Conservation (phyloP, 2,113 vertebrate genomes). For the Nothocercus julius region DNA sequence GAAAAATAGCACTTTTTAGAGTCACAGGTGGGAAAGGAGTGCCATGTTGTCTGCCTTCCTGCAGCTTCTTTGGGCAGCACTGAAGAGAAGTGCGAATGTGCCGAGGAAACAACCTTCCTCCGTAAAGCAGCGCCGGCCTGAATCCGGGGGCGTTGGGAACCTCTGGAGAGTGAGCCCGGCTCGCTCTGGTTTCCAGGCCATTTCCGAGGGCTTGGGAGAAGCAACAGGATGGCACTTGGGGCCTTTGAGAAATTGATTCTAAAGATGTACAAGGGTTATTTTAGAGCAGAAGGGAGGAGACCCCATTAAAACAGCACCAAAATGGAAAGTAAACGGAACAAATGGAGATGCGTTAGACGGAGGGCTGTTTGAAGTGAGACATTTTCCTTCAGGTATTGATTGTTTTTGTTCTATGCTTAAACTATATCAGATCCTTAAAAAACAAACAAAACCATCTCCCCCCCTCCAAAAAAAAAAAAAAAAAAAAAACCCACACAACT, state of each 20-base stretch:
- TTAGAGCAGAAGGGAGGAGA: conserved; percentile 50
- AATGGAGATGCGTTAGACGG: conserved; percentile 28
- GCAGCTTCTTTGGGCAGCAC: not conserved
- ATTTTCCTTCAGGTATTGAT: conserved; percentile 63
- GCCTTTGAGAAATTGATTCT: conserved; percentile 66
- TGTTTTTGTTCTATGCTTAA: not conserved
- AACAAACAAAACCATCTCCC: not conserved
- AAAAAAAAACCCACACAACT: not conserved
- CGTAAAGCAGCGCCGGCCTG: not conserved
- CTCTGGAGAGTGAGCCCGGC: not conserved
- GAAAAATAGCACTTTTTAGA: not conserved
- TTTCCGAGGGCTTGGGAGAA: conserved; percentile 38
- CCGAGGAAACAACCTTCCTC: not conserved
- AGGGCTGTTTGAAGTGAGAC: conserved; percentile 40
- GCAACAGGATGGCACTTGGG: not conserved
- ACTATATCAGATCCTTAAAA: conserved; percentile 51
- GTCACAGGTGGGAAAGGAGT: not conserved
- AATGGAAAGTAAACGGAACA: conserved; percentile 52
- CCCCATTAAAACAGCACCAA: conserved; percentile 49
- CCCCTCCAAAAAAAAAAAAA: not conserved
- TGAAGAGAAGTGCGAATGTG: not conserved
- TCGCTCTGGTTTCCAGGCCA: conserved; percentile 32
- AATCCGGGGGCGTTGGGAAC: not conserved
- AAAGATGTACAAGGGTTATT: conserved; percentile 60
- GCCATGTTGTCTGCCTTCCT: not conserved